Evolutionary conservation across 2,888 invertebrate genomes (phyloP).

Genomic region (Homarus gammarus): DNA sequence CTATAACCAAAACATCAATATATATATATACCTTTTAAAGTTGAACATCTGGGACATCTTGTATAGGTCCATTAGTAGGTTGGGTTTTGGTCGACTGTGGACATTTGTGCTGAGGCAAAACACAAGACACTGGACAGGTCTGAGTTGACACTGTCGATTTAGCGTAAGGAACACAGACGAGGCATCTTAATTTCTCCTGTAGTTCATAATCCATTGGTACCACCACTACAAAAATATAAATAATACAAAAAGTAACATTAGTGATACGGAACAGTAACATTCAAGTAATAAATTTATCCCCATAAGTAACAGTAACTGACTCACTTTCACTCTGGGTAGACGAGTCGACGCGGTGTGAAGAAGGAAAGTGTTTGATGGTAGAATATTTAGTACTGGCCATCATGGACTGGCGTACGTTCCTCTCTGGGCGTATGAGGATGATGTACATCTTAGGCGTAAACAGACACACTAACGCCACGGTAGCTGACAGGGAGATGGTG

Average conservation of each 20-base stretch:
- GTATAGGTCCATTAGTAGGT: conserved; percentile 62
- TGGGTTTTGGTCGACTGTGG: not conserved
- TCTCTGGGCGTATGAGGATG: conserved; percentile 92
- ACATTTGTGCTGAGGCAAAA: conserved; percentile 19
- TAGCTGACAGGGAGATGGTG: conserved; percentile 95
- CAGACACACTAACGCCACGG: conserved; percentile 94
- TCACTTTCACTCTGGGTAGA: conserved; percentile 73
- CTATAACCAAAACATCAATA: not conserved
- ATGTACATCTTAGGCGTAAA: conserved; percentile 96
- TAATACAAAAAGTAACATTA: not conserved
- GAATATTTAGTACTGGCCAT: conserved; percentile 77
- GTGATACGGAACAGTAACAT: not conserved
- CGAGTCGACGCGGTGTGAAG: conserved; percentile 63
- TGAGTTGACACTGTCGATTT: conserved; percentile 3
- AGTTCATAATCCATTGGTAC: conserved; percentile 37
- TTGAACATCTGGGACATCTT: conserved; percentile 68
- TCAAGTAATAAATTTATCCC: not conserved
- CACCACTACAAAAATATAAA: not conserved
- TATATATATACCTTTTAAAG: conserved; percentile 26
- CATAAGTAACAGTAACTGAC: not conserved
- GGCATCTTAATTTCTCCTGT: conserved; percentile 27
- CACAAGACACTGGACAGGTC: conserved; percentile 19
- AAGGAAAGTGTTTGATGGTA: conserved; percentile 40
- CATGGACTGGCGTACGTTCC: conserved; percentile 88
- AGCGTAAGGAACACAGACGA: no score